phyloP scores from a whole-genome alignment of 2,888 invertebrate species.

The Drosophila vallismaia region DNA sequence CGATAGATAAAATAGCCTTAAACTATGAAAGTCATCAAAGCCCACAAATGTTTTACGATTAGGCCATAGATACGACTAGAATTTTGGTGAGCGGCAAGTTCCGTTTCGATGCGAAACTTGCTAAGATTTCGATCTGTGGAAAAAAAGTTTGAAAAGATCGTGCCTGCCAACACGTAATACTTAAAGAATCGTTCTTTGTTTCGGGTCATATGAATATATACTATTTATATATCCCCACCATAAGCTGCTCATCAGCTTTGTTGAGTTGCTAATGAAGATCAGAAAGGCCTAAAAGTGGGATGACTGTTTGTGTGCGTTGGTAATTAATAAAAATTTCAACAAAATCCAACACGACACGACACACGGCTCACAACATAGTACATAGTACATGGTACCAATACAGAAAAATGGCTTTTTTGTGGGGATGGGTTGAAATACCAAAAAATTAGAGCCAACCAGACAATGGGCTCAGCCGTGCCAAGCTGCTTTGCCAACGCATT shows the following conservation, averaged over 20 bases:
- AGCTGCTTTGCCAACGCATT: slow-evolving; percentile 61
- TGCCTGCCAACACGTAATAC: slow-evolving; percentile 14
- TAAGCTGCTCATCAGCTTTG: slow-evolving; percentile 39
- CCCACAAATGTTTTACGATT: slow-evolving; percentile 17
- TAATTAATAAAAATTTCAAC: slow-evolving; percentile 48
- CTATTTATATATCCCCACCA: slow-evolving; percentile 16
- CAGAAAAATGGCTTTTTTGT: slow-evolving; percentile 11
- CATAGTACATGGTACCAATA: background rate
- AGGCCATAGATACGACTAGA: slow-evolving; percentile 17
- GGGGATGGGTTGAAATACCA: slow-evolving; percentile 19
- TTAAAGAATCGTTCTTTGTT: slow-evolving; percentile 21
- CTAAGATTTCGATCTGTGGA: background rate
- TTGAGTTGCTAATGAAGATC: slow-evolving; percentile 44
- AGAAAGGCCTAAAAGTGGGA: slow-evolving; percentile 14
- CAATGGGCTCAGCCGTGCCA: slow-evolving; percentile 32
- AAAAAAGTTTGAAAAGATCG: slow-evolving; percentile 7
- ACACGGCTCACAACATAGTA: slow-evolving; percentile 15
- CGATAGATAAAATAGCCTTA: slow-evolving; percentile 23
- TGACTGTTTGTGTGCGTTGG: slow-evolving; percentile 39
- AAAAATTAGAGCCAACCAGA: slow-evolving; percentile 39
- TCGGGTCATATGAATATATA: slow-evolving; percentile 1
- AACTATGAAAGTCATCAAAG: slow-evolving; percentile 31
- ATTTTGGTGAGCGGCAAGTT: slow-evolving; percentile 29
- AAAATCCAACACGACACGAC: slow-evolving; percentile 38
- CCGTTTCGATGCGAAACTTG: slow-evolving; percentile 30